phyloP scores from a whole-genome alignment of 64 coral and sea anemone species.

The Pachyseris speciosa region DNA sequence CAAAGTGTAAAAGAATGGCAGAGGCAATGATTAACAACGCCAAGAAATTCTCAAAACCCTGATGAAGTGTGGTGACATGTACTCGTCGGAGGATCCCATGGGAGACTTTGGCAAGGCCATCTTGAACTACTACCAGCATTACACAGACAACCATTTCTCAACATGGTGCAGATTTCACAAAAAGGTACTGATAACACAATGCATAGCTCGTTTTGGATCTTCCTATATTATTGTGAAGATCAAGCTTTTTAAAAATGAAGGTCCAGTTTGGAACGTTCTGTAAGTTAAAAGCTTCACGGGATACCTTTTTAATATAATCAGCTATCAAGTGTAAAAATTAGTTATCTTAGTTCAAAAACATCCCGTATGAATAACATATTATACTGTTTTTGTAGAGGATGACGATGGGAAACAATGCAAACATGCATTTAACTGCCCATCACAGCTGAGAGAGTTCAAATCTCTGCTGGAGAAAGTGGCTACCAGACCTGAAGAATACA shows the following conservation, averaged over 20 bases:
- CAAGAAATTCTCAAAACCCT: slow-evolving; percentile 47
- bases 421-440: slow-evolving; percentile 39
- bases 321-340: neutral
- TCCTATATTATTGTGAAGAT: neutral
- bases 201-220: neutral
- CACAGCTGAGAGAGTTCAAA: slow-evolving; percentile 6
- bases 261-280: neutral
- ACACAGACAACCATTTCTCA: slow-evolving; percentile 22
- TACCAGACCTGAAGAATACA: slow-evolving; percentile 33
- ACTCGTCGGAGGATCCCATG: too few relatives aligned
- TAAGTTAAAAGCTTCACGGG: neutral
- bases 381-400: neutral
- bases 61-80: slow-evolving; percentile 20
- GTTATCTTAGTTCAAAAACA: neutral
- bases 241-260: neutral
- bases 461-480: slow-evolving; percentile 25
- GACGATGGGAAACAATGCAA: slow-evolving; percentile 33
- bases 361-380: neutral
- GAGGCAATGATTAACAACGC: slow-evolving; percentile 37
- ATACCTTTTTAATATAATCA: neutral
- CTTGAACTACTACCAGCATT: slow-evolving; percentile 31
- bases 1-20: slow-evolving; percentile 43
- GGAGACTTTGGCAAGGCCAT: slow-evolving; percentile 22
- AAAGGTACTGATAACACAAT: slow-evolving; percentile 38
- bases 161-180: slow-evolving; percentile 44